A percentile compares a stretch with the other conserved stretches of the same genome.
phyloP scores from a whole-genome alignment of 1,140 invertebrate species.

The Drosophila orosa region DNA sequence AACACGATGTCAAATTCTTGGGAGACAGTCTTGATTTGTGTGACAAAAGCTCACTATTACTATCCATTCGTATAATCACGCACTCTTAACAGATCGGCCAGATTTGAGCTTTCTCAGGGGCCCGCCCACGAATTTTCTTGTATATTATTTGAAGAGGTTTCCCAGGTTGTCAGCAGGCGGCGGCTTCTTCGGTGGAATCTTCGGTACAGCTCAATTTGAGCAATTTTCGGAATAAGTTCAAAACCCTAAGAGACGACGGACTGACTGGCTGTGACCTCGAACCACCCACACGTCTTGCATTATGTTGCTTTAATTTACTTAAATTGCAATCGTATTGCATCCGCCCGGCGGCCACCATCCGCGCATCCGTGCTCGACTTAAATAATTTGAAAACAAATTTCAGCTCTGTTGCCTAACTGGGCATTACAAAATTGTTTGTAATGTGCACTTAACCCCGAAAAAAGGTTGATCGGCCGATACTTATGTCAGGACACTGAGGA shows the following conservation, averaged over 20 bases:
- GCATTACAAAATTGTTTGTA: constrained; percentile 77
- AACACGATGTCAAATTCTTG: constrained; percentile 52
- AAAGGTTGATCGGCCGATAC: constrained; percentile 27
- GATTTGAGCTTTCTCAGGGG: constrained; percentile 1
- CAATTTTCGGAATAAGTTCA: constrained; percentile 65
- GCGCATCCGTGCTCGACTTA: constrained; percentile 70
- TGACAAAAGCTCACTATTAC: constrained; percentile 24
- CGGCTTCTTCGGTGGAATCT: constrained; percentile 34
- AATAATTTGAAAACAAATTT: constrained; percentile 82
- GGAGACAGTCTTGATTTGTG: constrained; percentile 15
- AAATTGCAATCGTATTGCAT: constrained; percentile 63
- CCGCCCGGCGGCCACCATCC: constrained; percentile 19
- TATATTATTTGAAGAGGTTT: constrained; percentile 23
- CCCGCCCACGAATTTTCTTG: constrained; percentile 47
- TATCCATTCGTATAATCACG: constrained; percentile 54
- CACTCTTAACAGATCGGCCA: constrained; percentile 30
- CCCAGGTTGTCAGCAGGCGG: constrained; percentile 52
- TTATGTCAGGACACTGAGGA: constrained; percentile 1
- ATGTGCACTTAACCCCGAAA: constrained; percentile 74
- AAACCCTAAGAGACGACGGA: constrained; percentile 4
- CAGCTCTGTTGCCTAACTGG: constrained; percentile 75
- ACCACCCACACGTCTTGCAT: constrained; percentile 77
- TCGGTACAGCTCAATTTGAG: constrained; percentile 59
- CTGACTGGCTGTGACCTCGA: constrained; percentile 42
- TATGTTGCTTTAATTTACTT: constrained; percentile 78